phyloP scores from a whole-genome alignment of 2,888 invertebrate genomes.

The Artemia sp. region DNA sequence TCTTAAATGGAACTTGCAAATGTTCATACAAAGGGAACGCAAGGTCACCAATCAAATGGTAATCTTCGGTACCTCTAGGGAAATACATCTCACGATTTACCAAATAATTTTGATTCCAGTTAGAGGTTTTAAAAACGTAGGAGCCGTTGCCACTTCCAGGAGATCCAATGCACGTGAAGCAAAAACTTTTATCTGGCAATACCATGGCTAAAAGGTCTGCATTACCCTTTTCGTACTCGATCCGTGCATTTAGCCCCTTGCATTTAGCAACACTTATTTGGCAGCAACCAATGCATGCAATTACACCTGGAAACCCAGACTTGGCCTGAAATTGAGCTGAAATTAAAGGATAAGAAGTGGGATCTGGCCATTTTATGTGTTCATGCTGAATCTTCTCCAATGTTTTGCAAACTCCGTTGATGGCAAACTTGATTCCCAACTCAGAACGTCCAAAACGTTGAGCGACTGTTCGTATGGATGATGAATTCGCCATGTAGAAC shows the following conservation, averaged over 20 bases:
- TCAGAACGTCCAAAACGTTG: neutral
- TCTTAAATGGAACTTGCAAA: neutral
- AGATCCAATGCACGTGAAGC: neutral
- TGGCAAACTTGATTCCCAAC: neutral
- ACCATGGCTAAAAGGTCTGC: neutral
- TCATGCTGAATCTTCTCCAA: neutral
- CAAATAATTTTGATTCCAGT: neutral
- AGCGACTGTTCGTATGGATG: neutral
- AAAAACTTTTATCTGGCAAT: neutral
- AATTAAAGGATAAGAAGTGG: neutral
- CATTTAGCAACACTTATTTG: neutral
- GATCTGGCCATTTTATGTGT: conserved; percentile 1
- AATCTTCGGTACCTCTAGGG: neutral
- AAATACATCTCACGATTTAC: neutral
- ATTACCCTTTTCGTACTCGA: neutral
- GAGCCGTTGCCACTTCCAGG: neutral
- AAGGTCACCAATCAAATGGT: neutral
- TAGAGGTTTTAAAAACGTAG: neutral
- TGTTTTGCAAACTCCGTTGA: neutral
- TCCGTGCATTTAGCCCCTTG: neutral
- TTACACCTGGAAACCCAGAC: conserved; percentile 1
- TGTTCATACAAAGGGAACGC: neutral
- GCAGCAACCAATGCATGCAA: neutral
- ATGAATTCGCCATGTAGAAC: neutral
- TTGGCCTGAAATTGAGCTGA: neutral